Evolutionary conservation across 1,140 invertebrate species (phyloP).

Genomic region (Bombus polaris): DNA sequence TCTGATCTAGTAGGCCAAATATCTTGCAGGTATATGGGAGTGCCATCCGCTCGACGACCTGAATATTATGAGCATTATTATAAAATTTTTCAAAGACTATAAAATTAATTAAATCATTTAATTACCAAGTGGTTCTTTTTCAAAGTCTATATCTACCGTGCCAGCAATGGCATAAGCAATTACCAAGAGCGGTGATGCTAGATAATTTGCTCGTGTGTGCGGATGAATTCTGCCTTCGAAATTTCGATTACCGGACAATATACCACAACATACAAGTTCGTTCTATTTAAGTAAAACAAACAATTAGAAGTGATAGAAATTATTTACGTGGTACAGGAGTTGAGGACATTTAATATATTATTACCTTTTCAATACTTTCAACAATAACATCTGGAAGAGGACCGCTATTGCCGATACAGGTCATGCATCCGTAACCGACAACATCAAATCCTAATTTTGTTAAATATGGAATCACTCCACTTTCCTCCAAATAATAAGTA

Average conservation of each 20-base stretch:
- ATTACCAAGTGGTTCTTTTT: constrained; percentile 92
- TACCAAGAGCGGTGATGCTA: constrained; percentile 97
- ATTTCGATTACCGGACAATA: constrained; percentile 98
- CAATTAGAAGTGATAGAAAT: neutral
- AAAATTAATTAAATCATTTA: neutral
- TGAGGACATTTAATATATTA: neutral
- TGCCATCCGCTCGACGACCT: constrained; percentile 88
- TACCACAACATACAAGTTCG: constrained; percentile 96
- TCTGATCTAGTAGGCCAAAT: constrained; percentile 97
- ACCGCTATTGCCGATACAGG: constrained; percentile 98
- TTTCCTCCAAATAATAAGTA: constrained; percentile 96
- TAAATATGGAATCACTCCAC: constrained; percentile 93
- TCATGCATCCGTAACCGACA: constrained; percentile 99
- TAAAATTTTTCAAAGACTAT: neutral
- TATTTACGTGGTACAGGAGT: neutral
- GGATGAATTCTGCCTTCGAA: constrained; percentile 99
- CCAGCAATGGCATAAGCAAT: constrained; percentile 99
- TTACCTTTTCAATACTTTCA: constrained; percentile 96
- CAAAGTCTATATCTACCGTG: constrained; percentile 97
- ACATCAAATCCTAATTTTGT: constrained; percentile 96
- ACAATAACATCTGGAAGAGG: constrained; percentile 95
- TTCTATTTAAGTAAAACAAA: constrained; percentile 83
- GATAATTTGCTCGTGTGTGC: constrained; percentile 97
- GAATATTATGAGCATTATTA: constrained; percentile 36
- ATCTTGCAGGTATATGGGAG: constrained; percentile 92